Conservation (phyloP, 2,888 invertebrate genomes). For the Didymodactylos carnosus region DNA sequence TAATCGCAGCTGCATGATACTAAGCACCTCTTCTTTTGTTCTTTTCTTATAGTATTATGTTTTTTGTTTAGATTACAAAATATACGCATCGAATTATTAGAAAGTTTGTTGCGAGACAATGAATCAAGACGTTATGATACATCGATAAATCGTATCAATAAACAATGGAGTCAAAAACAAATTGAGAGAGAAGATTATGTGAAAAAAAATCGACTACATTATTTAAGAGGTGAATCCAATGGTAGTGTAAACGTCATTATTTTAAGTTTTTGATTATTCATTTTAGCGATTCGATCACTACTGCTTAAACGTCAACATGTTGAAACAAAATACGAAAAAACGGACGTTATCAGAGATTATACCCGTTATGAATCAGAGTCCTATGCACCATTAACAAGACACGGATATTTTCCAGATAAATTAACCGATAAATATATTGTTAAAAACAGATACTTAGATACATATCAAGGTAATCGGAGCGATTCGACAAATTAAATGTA, state of each 20-base stretch:
- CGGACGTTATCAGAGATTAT: slow-evolving; percentile 29
- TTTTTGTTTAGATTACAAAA: slow-evolving; percentile 40
- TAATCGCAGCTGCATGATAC: too few species aligned
- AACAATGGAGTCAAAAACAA: slow-evolving; percentile 32
- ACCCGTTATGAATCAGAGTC: slow-evolving; percentile 26
- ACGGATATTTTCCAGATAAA: slow-evolving; percentile 32
- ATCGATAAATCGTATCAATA: slow-evolving; percentile 30
- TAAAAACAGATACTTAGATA: slow-evolving; percentile 28
- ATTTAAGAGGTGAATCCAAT: slow-evolving; percentile 29
- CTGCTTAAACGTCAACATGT: slow-evolving; percentile 25
- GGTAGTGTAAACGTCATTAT: not conserved
- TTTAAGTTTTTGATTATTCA: too few species aligned
- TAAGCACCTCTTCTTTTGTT: not conserved
- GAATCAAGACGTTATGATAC: slow-evolving; percentile 35
- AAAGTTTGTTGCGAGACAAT: slow-evolving; percentile 42
- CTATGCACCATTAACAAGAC: slow-evolving; percentile 31
- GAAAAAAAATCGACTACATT: slow-evolving; percentile 29
- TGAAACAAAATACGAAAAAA: slow-evolving; percentile 23
- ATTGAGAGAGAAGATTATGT: slow-evolving; percentile 27
- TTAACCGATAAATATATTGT: slow-evolving; percentile 32
- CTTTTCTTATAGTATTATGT: not conserved
- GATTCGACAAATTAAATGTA: too few species aligned
- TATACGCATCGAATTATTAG: slow-evolving; percentile 49
- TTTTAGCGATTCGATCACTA: slow-evolving; percentile 30
- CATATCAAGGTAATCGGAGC: slow-evolving; percentile 29